Evolutionary conservation across 2,888 invertebrate genomes (phyloP).

Genomic region (Ormyrus pomaceus): DNA sequence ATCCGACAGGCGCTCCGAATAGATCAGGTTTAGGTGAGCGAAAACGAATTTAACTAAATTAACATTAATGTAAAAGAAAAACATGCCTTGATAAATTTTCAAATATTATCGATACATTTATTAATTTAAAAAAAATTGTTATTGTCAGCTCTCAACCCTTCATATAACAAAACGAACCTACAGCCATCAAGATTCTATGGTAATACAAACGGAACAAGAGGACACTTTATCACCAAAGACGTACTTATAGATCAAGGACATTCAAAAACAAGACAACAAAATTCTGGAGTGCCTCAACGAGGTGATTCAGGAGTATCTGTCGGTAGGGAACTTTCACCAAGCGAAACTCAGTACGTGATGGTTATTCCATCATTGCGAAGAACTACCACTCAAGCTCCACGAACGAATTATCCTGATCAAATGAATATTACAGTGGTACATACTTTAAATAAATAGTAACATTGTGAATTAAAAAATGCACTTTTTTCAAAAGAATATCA

Average conservation of each 20-base stretch:
- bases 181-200: background rate
- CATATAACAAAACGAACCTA: background rate
- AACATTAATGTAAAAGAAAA: background rate
- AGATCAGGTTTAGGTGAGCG: too few species aligned
- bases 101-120: too few species aligned
- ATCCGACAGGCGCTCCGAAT: too few species aligned
- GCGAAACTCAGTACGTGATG: slow-evolving; percentile 15
- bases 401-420: slow-evolving; percentile 10
- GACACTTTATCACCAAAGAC: slow-evolving; percentile 64
- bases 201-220: slow-evolving; percentile 40
- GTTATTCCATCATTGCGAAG: background rate
- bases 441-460: background rate
- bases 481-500: too few species aligned
- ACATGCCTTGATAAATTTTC: too few species aligned
- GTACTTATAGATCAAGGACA: slow-evolving; percentile 66
- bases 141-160: slow-evolving; percentile 1
- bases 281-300: background rate
- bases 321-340: slow-evolving; percentile 7
- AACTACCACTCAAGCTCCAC: slow-evolving; percentile 33
- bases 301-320: background rate
- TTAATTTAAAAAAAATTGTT: too few species aligned
- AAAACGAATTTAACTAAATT: background rate
- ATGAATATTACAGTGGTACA: slow-evolving; percentile 46
- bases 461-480: too few species aligned
- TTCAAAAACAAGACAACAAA: slow-evolving; percentile 61